Evolutionary conservation across 2,888 invertebrate genomes (phyloP), one percentile per base, ranked within the genome.

Genomic region (Tenthredo scrophulariae): DNA sequence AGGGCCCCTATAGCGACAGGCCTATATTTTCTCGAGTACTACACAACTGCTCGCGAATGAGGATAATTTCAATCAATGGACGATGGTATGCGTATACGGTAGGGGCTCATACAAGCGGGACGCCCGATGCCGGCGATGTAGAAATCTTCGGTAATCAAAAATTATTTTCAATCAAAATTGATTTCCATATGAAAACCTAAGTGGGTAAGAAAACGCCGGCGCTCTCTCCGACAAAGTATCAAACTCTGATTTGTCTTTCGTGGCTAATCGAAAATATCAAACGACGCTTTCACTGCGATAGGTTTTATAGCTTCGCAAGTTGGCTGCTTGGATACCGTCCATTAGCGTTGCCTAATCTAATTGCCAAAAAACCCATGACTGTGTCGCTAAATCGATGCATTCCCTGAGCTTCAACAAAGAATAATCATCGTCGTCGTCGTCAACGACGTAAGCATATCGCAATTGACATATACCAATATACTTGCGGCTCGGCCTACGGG

Each of bases 251-350:
- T 33, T 33, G 72, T 22, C 40, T 43, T 74, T 74, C 18, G n/a
- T 74, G 9, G 72, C 43, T n/a, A 22, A 74, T 74, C 72, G 43
- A 43, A 74, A 43, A 74, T 74, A 26, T 43, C 26, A 22, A 43
- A 43, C 10, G 13, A 43, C 72, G 29, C 72, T 74, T 74, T 74
- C 72, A 74, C 72, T 22, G 43, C 43, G 22, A 74, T 74, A 26
- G 43, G 40, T 43, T 37, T 43, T 13, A 33, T 65, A 74, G 40
- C 72, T 43, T 37, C 40, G 7, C 43, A 74, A 43, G 9, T 67
- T 67, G 67, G 67, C 33, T 67, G 62, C 54, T 54, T 15, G 67
- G 33, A 4, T 18, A 67, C 33, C 33, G 33, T 67, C 67, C 18
- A 33, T 33, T 67, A 67, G 67, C 67, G 67, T 67, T 67, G 67